Evolutionary conservation across 2,888 invertebrate genomes (phyloP).

Genomic region (Apodemia duryi): DNA sequence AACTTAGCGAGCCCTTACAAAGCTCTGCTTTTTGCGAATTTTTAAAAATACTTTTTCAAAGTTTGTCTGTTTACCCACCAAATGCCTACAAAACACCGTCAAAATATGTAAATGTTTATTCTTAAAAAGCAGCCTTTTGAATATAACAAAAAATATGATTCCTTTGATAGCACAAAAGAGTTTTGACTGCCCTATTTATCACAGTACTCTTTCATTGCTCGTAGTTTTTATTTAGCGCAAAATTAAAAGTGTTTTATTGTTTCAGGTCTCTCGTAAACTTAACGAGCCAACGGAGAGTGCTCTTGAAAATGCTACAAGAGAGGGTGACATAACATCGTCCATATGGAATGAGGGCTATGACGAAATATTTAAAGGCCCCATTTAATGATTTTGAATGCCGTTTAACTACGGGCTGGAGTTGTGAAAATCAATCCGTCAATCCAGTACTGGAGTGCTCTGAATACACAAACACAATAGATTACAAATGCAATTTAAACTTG

Average conservation of each 20-base stretch:
- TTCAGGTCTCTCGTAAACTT: slow-evolving; percentile 8
- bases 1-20: no score
- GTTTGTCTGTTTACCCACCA: neutral
- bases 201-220: slow-evolving; percentile 3
- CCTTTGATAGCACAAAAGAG: neutral
- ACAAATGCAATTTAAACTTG: slow-evolving; percentile 10
- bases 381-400: neutral
- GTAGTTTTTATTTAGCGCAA: slow-evolving; percentile 5
- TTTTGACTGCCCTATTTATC: slow-evolving; percentile 3
- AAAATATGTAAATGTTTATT: neutral
- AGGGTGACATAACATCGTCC: slow-evolving; percentile 5
- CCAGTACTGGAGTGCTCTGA: neutral
- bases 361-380: slow-evolving; percentile 5
- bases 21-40: neutral
- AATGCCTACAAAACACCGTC: neutral
- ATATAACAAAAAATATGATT: neutral
- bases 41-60: neutral
- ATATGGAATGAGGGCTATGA: slow-evolving; percentile 1
- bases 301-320: slow-evolving; percentile 9
- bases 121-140: neutral
- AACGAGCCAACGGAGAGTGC: slow-evolving; percentile 1
- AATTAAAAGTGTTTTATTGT: slow-evolving; percentile 3
- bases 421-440: neutral
- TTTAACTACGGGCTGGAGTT: neutral
- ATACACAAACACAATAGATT: neutral